Percentiles rank a stretch among this genome's conserved stretches.
Evolutionary conservation across 2,113 vertebrate genomes (phyloP).

Genomic region (Saccopteryx bilineata): DNA sequence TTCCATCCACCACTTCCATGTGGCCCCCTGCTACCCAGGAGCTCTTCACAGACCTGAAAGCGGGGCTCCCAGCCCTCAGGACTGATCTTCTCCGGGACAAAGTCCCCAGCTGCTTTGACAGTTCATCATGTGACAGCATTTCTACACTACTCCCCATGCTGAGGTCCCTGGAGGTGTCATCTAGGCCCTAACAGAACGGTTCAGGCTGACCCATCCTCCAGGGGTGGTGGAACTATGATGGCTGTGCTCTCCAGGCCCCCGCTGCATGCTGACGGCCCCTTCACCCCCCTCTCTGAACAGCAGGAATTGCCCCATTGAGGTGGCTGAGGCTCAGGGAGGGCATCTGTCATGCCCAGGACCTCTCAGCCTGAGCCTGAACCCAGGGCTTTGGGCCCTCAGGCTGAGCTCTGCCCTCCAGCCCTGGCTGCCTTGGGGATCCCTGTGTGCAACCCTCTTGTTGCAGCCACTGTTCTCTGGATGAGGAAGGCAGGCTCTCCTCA

Average conservation of each 20-base stretch:
- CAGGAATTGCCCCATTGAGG: not conserved
- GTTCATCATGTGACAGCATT: not conserved
- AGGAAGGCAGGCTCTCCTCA: not conserved
- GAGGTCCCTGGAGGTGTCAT: constrained; percentile 30
- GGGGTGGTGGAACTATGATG: not conserved
- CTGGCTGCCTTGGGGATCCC: not conserved
- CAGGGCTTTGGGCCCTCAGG: not conserved
- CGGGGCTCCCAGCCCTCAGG: not conserved
- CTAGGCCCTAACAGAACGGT: not conserved
- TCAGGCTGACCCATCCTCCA: not conserved
- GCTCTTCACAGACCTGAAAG: not conserved
- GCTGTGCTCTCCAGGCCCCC: not conserved
- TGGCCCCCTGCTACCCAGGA: not conserved
- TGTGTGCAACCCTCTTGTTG: not conserved
- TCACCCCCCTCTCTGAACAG: not conserved
- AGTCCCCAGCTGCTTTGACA: not conserved
- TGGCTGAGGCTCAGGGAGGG: not conserved
- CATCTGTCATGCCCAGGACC: not conserved
- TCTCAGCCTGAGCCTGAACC: no score
- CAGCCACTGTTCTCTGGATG: not conserved
- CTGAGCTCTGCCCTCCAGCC: not conserved
- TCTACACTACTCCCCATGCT: not conserved
- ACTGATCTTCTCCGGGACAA: not conserved
- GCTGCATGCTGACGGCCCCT: not conserved
- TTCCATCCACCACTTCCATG: not conserved